phyloP scores from a whole-genome alignment of 2,113 vertebrate genomes.

The Rynchops niger region DNA sequence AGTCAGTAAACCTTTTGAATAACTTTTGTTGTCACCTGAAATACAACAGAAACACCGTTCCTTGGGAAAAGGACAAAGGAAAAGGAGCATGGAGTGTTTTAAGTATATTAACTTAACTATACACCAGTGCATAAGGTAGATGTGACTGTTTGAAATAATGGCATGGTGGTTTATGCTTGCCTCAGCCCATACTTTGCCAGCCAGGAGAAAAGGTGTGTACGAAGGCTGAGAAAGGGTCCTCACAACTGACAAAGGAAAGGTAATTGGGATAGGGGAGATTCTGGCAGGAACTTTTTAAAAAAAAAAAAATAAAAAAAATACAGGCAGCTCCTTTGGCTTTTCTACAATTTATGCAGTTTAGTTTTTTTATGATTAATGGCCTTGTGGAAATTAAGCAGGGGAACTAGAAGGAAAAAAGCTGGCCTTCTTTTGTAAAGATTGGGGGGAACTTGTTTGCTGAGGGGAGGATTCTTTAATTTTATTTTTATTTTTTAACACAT shows the following conservation, averaged over 20 bases:
- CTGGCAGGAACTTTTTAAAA: neutral
- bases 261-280: neutral
- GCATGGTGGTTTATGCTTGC: neutral
- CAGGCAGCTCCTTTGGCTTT: neutral
- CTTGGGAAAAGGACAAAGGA: neutral
- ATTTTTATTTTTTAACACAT: neutral
- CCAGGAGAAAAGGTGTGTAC: neutral
- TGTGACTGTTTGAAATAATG: neutral
- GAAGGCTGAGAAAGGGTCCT: neutral
- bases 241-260: neutral
- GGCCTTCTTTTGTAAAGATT: neutral
- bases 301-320: neutral
- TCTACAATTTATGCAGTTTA: neutral
- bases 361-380: neutral
- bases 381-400: neutral
- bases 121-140: neutral
- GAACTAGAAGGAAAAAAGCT: neutral
- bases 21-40: constrained; percentile 9
- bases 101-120: neutral
- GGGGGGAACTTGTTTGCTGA: neutral
- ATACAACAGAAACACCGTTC: neutral
- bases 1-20: neutral
- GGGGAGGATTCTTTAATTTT: neutral
- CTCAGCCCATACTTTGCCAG: neutral
- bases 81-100: neutral